These are phyloP conservation scores for Oceanites oceanicus DNA, from an alignment of 2,113 vertebrate genomes.

Conservation along the genomic window DNA sequence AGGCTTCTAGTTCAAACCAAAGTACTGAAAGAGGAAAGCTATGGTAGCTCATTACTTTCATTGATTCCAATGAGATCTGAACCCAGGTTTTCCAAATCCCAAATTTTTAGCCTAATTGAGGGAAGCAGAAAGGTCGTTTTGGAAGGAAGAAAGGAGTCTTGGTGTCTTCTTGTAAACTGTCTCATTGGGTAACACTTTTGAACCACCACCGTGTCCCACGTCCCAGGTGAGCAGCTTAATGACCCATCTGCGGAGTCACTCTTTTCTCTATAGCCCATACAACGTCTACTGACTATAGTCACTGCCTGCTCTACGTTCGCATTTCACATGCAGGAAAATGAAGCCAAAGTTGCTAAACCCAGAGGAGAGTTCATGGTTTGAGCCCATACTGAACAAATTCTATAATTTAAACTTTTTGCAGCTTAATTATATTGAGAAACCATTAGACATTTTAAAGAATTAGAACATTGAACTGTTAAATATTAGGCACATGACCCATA, in stretches of 20 bases:
- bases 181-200: not conserved
- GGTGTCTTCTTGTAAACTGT: not conserved
- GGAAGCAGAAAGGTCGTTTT: not conserved
- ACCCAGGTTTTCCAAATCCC: not conserved
- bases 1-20: not conserved
- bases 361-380: not conserved
- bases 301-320: not conserved
- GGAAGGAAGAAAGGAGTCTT: not conserved
- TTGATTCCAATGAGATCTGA: not conserved
- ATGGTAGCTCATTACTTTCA: not conserved
- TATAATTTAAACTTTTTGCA: not conserved
- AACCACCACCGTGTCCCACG: rapidly evolving
- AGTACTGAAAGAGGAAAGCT: not conserved
- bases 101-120: not conserved
- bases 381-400: not conserved
- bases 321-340: not conserved
- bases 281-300: not conserved
- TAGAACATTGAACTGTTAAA: conserved; percentile 55
- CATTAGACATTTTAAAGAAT: conserved; percentile 38
- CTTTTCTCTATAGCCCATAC: not conserved
- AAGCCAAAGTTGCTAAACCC: not conserved
- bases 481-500: conserved; percentile 35
- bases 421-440: conserved; percentile 14
- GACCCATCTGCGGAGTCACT: not conserved
- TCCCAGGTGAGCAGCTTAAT: not conserved